Evolutionary conservation across 2,888 invertebrate genomes (phyloP), one percentile per base, ranked within the genome.

Genomic region (Mimumesa dahlbomi): DNA sequence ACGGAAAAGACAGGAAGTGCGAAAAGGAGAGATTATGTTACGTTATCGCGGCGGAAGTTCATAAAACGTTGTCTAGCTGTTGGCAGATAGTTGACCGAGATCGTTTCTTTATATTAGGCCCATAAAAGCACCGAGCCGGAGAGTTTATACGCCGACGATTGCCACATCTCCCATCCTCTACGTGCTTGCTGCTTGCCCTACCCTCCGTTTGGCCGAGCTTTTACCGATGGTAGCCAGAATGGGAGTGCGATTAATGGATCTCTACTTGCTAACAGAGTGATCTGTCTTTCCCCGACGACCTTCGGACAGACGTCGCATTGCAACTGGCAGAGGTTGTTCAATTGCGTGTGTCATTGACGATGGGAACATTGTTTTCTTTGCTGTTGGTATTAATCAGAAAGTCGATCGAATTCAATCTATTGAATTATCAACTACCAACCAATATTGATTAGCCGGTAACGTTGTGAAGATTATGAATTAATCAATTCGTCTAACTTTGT

Each of bases 41-140:
- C 62, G 79, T 82, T 79, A 79, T 79, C 83, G 78, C 62, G 57
- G 62, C 70, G 61, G 71, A 70, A 81, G 81, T 82, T 83, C 84
- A 82, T 85, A 84, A 85, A 85, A 78, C 81, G 81, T 81, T 77
- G 84, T 80, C 81, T 78, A 79, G 81, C 79, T 75, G 79, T 83
- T 85, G 81, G 80, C 79, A 77, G 77, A 78, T 82, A 77, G 83
- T 82, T 82, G 81, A 81, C 82, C 79, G 59, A 59, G 74, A 70
- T 78, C 79, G 82, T 85, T 84, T 74, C 83, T 84, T 85, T 84
- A 85, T 85, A 85, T 85, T 83, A 84, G 84, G 74, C 78, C 74
- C 83, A 80, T 85, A 85, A 85, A 85, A 80, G 77, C 77, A 62
- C 68, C 74, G 69, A 75, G 64, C 75, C 68, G 72, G 58, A 31